Evolutionary conservation across 2,797 vertebrate species (phyloP).

Genomic region (Telmatherina bonti): DNA sequence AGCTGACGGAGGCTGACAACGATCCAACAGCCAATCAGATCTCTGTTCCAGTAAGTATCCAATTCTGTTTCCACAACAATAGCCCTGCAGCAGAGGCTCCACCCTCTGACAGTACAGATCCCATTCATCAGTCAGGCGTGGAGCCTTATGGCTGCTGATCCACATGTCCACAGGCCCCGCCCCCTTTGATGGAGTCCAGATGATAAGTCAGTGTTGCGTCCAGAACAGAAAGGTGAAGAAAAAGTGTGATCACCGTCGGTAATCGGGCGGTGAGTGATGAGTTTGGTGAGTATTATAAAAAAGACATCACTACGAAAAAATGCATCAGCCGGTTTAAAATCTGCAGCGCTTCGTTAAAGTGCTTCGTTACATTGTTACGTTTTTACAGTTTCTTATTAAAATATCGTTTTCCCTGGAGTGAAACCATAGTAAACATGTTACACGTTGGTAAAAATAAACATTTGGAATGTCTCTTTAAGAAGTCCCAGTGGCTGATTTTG

Average conservation of each 20-base stretch:
- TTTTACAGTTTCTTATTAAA: constrained; percentile 88
- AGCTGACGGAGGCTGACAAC: neutral
- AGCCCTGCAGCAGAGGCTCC: constrained; percentile 5
- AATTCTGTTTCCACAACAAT: neutral
- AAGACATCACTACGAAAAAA: constrained; percentile 87
- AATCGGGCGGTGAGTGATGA: constrained; percentile 66
- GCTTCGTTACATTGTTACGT: constrained; percentile 86
- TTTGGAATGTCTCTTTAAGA: constrained; percentile 96
- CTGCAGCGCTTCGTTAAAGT: constrained; percentile 87
- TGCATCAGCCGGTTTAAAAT: constrained; percentile 86
- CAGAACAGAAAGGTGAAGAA: constrained; percentile 28
- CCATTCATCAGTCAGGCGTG: constrained; percentile 17
- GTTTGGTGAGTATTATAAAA: constrained; percentile 81
- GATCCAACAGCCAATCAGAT: constrained; percentile 1
- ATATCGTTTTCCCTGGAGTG: constrained; percentile 88
- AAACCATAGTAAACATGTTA: constrained; percentile 90
- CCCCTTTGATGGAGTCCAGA: constrained; percentile 43
- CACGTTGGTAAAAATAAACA: constrained; percentile 89
- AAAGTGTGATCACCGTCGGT: constrained; percentile 48
- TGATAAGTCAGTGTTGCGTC: constrained; percentile 21
- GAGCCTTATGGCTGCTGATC: constrained; percentile 11
- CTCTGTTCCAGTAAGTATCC: neutral
- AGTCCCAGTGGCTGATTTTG: constrained; percentile 91
- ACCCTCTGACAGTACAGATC: constrained; percentile 3
- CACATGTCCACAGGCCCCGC: constrained; percentile 18